phyloP scores from a whole-genome alignment of 2,113 vertebrate genomes.

The Telmatochromis bifrenatus region DNA sequence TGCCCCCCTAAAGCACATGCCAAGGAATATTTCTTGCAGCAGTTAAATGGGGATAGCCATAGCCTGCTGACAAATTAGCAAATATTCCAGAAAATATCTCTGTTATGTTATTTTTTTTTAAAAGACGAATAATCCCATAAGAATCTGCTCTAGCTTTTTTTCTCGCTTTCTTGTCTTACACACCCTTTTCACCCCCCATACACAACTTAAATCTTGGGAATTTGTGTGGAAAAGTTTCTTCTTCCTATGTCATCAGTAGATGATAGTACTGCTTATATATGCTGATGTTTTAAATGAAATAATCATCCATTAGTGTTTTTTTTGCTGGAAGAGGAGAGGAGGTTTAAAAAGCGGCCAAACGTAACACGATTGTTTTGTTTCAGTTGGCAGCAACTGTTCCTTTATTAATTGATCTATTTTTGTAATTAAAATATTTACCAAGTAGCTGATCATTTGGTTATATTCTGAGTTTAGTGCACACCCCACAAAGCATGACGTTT shows the following conservation, averaged over 20 bases:
- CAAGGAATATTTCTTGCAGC: not conserved
- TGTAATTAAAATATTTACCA: not conserved
- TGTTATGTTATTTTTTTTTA: not conserved
- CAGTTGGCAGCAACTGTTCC: not conserved
- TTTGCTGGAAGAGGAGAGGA: not conserved
- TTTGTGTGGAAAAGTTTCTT: not conserved
- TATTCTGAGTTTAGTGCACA: not conserved
- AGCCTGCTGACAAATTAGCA: not conserved
- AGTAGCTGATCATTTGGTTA: not conserved
- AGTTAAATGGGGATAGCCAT: not conserved
- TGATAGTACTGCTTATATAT: not conserved
- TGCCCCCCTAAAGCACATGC: slow-evolving; percentile 8
- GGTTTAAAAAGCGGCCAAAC: not conserved
- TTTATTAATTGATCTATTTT: not conserved
- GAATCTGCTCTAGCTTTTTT: not conserved
- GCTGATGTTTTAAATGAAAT: not conserved
- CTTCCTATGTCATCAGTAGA: not conserved
- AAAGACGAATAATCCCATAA: not conserved
- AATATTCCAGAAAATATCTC: not conserved
- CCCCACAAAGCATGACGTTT: not conserved
- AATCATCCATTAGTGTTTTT: not conserved
- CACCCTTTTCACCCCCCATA: not conserved
- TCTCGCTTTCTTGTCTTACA: not conserved
- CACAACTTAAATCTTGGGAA: not conserved
- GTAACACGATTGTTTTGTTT: not conserved